Conservation (phyloP, 1,140 invertebrate genomes). For the Stegodyphus mimosarum region DNA sequence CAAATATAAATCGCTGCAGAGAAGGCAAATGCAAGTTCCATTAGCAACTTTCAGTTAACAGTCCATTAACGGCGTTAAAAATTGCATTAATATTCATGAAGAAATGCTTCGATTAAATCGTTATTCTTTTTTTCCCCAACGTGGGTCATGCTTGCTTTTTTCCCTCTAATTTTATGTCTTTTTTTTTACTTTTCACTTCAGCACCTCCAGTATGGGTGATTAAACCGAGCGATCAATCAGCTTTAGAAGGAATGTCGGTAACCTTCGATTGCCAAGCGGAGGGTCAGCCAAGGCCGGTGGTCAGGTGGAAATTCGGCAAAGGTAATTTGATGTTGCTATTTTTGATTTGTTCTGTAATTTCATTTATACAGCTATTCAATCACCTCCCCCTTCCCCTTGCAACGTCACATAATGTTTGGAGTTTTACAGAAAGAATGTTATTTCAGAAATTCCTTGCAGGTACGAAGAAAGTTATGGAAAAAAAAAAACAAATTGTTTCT, state of each 20-base stretch:
- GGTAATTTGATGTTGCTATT: conserved; percentile 41
- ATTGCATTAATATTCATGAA: conserved; percentile 53
- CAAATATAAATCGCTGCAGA: not conserved
- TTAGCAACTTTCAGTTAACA: not conserved
- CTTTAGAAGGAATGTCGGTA: conserved; percentile 62
- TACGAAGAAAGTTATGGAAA: no score
- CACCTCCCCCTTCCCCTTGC: no score
- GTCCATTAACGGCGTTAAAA: conserved; percentile 33
- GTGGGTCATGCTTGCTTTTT: not conserved
- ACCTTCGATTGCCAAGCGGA: conserved; percentile 65
- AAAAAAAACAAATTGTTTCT: no score
- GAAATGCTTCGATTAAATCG: not conserved
- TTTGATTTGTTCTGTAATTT: not conserved
- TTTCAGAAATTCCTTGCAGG: no score
- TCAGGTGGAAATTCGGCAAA: conserved; percentile 65
- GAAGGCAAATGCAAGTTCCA: not conserved
- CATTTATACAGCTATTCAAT: no score
- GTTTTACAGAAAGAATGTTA: no score
- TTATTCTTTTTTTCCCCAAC: not conserved
- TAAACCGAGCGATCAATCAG: conserved; percentile 61
- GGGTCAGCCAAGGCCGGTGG: conserved; percentile 64
- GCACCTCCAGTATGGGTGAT: conserved; percentile 64
- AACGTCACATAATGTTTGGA: no score
- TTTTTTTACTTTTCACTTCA: conserved; percentile 17
- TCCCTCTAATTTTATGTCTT: not conserved